These are phyloP conservation scores for Zhengitettix transpicula DNA, from an alignment of 2,888 invertebrate species.

Conservation along the genomic window DNA sequence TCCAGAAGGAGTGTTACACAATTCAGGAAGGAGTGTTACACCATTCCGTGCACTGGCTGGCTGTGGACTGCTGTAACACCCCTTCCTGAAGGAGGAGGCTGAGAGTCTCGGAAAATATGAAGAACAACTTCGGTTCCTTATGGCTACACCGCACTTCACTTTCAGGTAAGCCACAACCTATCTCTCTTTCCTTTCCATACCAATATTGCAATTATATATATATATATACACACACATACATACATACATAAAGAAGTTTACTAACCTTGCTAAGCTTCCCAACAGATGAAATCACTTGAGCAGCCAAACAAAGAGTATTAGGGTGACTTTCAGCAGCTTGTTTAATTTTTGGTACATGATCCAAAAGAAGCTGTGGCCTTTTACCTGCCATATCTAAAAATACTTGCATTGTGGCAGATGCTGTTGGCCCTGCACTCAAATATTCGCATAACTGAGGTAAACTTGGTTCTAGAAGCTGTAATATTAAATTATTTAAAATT, in stretches of 20 bases:
- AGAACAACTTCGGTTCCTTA: too few species aligned
- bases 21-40: too few species aligned
- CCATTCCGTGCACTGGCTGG: too few species aligned
- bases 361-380: constrained; percentile 49
- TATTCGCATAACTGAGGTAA: constrained; percentile 69
- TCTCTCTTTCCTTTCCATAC: too few species aligned
- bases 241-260: not conserved
- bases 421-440: constrained; percentile 40
- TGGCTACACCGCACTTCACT: too few species aligned
- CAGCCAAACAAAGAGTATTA: constrained; percentile 45
- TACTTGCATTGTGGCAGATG: constrained; percentile 50
- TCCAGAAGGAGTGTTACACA: too few species aligned
- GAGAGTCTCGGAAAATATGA: too few species aligned
- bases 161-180: too few species aligned
- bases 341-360: constrained; percentile 51
- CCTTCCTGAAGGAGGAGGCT: too few species aligned
- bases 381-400: constrained; percentile 57
- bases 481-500: not conserved
- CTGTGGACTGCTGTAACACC: too few species aligned
- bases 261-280: constrained; percentile 52
- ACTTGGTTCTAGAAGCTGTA: constrained; percentile 57
- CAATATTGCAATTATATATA: not conserved
- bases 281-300: constrained; percentile 50
- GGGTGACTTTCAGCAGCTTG: constrained; percentile 48
- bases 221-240: too few species aligned